These are phyloP conservation scores for Smittia aterrima DNA, from an alignment of 2,888 invertebrate species.

Conservation along the genomic window DNA sequence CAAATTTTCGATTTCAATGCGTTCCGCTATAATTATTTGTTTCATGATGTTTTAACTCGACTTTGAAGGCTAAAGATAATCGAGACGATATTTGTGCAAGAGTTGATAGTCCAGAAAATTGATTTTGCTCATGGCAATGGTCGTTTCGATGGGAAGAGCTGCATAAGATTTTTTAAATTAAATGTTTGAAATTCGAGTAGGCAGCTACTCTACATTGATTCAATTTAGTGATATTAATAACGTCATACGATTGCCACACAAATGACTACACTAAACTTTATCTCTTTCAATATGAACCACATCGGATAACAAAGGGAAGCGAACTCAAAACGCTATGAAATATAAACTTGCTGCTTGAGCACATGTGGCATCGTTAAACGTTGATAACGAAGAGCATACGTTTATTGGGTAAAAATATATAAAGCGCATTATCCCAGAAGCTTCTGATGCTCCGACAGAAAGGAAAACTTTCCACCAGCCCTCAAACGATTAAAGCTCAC, in stretches of 20 bases:
- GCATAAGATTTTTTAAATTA: too few species aligned
- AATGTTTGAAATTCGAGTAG: too few species aligned
- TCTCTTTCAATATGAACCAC: not conserved
- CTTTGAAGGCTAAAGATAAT: not conserved
- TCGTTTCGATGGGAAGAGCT: not conserved
- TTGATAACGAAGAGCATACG: conserved; percentile 29
- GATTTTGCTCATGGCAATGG: conserved; percentile 34
- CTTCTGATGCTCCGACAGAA: not conserved
- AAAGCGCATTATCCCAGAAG: conserved; percentile 23
- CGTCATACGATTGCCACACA: not conserved
- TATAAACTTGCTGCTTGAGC: conserved; percentile 27
- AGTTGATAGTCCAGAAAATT: conserved; percentile 32
- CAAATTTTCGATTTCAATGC: not conserved
- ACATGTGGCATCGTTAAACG: conserved; percentile 37
- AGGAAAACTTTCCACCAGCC: conserved; percentile 6
- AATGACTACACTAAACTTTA: conserved; percentile 8
- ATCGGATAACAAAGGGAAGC: not conserved
- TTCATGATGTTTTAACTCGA: not conserved
- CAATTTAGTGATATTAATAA: too few species aligned
- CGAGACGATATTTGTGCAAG: not conserved
- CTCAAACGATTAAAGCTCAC: conserved; percentile 29
- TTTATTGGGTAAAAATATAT: conserved; percentile 27
- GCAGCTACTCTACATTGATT: too few species aligned
- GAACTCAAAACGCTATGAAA: conserved; percentile 17
- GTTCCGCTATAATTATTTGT: not conserved